These are phyloP conservation scores for Pseudopleuronectes americanus DNA, from an alignment of 2,797 vertebrate genomes.

Conservation along the genomic window DNA sequence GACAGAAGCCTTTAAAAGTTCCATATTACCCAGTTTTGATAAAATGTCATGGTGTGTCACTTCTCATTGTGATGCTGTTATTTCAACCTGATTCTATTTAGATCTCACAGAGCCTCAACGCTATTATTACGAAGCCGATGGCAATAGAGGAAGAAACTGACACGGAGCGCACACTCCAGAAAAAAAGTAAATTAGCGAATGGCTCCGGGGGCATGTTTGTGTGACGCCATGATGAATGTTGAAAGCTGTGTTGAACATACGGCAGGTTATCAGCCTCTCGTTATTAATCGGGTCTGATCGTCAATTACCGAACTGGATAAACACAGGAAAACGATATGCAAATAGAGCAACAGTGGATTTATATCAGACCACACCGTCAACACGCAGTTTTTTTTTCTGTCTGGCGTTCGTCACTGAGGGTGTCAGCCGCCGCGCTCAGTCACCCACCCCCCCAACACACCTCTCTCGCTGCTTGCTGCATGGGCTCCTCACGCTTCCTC, in stretches of 20 bases:
- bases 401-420: constrained; percentile 27
- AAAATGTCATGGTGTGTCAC: constrained; percentile 58
- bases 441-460: neutral
- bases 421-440: constrained; percentile 20
- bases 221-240: constrained; percentile 33
- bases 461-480: neutral
- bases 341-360: constrained; percentile 26
- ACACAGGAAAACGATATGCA: constrained; percentile 33
- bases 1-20: constrained; percentile 45
- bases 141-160: constrained; percentile 11
- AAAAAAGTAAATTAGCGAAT: constrained; percentile 30
- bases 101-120: constrained; percentile 34
- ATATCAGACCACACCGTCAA: constrained; percentile 34
- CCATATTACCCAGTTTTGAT: constrained; percentile 47
- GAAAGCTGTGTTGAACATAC: constrained; percentile 31
- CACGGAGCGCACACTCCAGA: constrained; percentile 15
- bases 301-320: constrained; percentile 35
- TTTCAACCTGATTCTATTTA: constrained; percentile 57
- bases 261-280: constrained; percentile 17
- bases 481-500: constrained; percentile 1
- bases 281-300: constrained; percentile 30
- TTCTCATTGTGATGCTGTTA: constrained; percentile 48
- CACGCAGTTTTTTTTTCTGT: constrained; percentile 24
- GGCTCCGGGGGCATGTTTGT: constrained; percentile 42
- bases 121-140: constrained; percentile 44